These are phyloP conservation scores for Ifrita kowaldi DNA, from an alignment of 2,113 vertebrate species.

Conservation along the genomic window DNA sequence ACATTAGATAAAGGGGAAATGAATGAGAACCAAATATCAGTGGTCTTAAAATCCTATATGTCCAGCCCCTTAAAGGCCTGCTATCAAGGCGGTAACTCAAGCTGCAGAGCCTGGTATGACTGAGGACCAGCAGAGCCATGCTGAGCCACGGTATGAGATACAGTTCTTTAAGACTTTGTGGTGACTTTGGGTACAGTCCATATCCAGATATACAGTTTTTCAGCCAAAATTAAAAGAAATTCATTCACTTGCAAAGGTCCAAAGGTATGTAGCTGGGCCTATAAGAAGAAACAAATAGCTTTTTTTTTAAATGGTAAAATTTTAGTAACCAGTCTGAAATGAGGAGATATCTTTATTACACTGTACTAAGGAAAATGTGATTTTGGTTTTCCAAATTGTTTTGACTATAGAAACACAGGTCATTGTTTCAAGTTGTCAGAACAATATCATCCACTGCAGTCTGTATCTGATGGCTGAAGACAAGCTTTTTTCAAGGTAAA, in stretches of 20 bases:
- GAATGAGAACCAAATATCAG: neutral
- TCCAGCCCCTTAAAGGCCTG: neutral
- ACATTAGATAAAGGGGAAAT: neutral
- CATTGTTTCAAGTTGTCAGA: slow-evolving; percentile 1
- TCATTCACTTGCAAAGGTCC: neutral
- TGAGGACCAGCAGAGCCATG: neutral
- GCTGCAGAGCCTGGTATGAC: neutral
- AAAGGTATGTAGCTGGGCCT: neutral
- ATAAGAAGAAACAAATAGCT: neutral
- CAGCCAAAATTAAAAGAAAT: neutral
- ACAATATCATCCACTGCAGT: neutral
- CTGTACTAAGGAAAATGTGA: neutral
- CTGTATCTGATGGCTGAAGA: neutral
- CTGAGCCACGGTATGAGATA: neutral
- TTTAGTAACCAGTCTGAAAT: neutral
- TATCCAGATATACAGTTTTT: neutral
- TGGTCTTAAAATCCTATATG: neutral
- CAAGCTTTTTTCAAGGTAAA: neutral
- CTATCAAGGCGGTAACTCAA: neutral
- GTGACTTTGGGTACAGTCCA: neutral
- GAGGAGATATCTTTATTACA: neutral
- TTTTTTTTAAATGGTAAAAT: neutral
- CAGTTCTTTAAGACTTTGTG: neutral
- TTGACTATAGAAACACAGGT: neutral
- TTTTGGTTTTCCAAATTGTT: neutral